These are phyloP conservation scores for Rhinoderma darwinii DNA, from an alignment of 2,113 vertebrate species.

Conservation along the genomic window DNA sequence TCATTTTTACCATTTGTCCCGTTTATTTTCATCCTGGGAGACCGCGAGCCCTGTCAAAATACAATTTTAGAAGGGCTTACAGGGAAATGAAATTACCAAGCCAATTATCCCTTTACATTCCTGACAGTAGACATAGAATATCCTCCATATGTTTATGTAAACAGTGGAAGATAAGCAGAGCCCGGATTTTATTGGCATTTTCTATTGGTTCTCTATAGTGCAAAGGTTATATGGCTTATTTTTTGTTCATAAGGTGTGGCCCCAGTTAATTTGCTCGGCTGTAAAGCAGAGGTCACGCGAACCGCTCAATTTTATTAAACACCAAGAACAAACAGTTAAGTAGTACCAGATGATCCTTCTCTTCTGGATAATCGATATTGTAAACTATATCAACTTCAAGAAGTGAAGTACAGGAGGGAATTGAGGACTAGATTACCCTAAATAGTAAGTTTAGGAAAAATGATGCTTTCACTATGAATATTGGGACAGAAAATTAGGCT, in stretches of 20 bases:
- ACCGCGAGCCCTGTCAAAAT: neutral
- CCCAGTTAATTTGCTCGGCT: slow-evolving; percentile 60
- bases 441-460: neutral
- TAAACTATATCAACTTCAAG: slow-evolving; percentile 3
- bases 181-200: slow-evolving; percentile 37
- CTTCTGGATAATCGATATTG: neutral
- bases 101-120: slow-evolving; percentile 26
- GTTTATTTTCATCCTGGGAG: neutral
- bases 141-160: slow-evolving; percentile 53
- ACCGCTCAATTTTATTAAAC: slow-evolving; percentile 64
- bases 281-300: slow-evolving; percentile 69
- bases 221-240: slow-evolving; percentile 49
- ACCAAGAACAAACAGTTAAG: slow-evolving; percentile 58
- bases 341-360: slow-evolving; percentile 26
- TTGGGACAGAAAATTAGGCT: neutral
- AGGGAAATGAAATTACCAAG: neutral
- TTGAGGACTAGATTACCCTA: neutral
- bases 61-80: slow-evolving; percentile 12
- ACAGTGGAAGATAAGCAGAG: slow-evolving; percentile 44
- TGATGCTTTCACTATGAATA: neutral
- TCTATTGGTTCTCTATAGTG: slow-evolving; percentile 44
- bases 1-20: neutral
- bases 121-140: slow-evolving; percentile 19
- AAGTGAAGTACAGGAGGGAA: neutral
- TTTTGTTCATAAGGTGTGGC: slow-evolving; percentile 51